Percentiles rank a stretch among this genome's conserved stretches.
phyloP scores from a whole-genome alignment of 2,113 vertebrate species.

The Syngnathus scovelli region DNA sequence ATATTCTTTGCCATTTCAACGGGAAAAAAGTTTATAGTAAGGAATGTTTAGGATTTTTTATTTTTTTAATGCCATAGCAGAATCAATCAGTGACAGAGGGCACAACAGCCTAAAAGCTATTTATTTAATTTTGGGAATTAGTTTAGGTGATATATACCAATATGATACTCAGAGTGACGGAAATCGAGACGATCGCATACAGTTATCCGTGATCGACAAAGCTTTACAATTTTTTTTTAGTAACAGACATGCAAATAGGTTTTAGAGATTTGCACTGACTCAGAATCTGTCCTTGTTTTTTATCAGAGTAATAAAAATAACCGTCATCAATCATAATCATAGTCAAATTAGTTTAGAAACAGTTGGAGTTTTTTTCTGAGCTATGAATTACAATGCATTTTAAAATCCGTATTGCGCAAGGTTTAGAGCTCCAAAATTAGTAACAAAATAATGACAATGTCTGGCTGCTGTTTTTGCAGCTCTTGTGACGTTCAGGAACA shows the following conservation, averaged over 20 bases:
- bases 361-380: too few relatives aligned
- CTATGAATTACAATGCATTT: too few relatives aligned
- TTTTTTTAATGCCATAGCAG: conserved; percentile 17
- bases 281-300: too few relatives aligned
- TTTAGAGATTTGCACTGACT: too few relatives aligned
- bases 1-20: conserved; percentile 32
- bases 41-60: conserved; percentile 24
- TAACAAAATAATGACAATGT: not conserved
- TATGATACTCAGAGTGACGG: not conserved
- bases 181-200: not conserved
- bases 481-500: conserved; percentile 6
- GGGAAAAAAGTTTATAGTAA: conserved; percentile 22
- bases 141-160: not conserved
- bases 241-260: too few relatives aligned
- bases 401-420: too few relatives aligned
- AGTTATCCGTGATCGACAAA: not conserved
- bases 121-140: not conserved
- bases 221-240: too few relatives aligned
- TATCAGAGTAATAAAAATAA: too few relatives aligned
- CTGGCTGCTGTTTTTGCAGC: not conserved
- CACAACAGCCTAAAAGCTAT: not conserved
- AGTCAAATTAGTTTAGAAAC: too few relatives aligned
- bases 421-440: too few relatives aligned
- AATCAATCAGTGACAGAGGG: conserved; percentile 6
- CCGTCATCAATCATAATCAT: too few relatives aligned